A percentile compares a stretch with the other conserved stretches of the same genome.
Conservation (phyloP, 2,113 vertebrate species). For the Hippotragus niger region DNA sequence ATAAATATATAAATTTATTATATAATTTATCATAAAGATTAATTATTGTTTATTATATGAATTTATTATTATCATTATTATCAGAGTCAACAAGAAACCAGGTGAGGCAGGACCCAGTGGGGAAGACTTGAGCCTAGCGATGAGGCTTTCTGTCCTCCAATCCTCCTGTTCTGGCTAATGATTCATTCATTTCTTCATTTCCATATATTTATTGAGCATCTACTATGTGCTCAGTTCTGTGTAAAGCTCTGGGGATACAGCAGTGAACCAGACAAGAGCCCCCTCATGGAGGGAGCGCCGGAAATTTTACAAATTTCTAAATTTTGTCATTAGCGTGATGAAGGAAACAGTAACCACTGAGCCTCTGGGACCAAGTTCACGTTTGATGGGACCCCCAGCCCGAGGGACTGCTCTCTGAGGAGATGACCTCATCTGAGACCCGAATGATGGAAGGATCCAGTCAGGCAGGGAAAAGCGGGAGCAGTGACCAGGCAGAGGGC, state of each 20-base stretch:
- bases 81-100: background rate
- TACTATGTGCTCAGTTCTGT: background rate
- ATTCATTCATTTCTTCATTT: background rate
- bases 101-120: fast-evolving
- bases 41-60: background rate
- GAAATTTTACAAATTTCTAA: background rate
- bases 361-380: background rate
- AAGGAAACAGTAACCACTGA: background rate
- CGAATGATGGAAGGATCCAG: background rate
- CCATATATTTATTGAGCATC: background rate
- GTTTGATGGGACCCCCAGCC: fast-evolving
- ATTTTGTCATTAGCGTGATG: fast-evolving
- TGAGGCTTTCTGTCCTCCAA: fast-evolving
- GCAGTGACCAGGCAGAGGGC: background rate
- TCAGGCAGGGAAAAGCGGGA: background rate
- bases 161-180: background rate
- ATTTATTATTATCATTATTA: background rate
- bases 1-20: background rate
- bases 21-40: background rate
- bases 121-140: background rate
- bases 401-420: background rate
- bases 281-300: fast-evolving
- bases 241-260: background rate
- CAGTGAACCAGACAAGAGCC: fast-evolving
- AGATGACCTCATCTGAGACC: background rate